Base-by-base conservation (phyloP, 64 coral and sea anemone genomes). In the Astreopora myriophthalma region DNA sequence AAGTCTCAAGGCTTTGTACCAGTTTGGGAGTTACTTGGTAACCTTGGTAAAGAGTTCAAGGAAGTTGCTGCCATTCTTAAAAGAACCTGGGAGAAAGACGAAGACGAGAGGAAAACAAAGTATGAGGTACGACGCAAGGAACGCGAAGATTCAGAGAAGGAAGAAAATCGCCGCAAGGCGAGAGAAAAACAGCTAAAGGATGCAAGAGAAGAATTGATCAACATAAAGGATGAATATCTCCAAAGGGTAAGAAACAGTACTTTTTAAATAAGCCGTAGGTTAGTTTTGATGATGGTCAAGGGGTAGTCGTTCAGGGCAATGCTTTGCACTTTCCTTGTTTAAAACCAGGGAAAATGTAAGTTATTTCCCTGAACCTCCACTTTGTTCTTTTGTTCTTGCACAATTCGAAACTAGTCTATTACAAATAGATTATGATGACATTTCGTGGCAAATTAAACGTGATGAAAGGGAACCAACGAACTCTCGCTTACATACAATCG, bases 21-120 rank as follows among this genome's bases (percentile, higher is more conserved):
- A 28, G 66, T 86, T 28, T 86, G 84, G 84, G 84, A 86, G 25
- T 8, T 86, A 34, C 11, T 86, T 10, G 37, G 14, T 1, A 23
- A 71, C 13, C 62, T 69, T 29, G 64, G 83, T 1, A 12, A n/a
- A 14, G 65, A 48, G 5, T 86, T 16, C 12, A 14, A 86, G 28
- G 32, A 69, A n/a, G 83, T 63, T 70, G 83, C 83, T 10, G 14
- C 34, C 16, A 64, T 69, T 36, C 22, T 86, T 12, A 3, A 71
- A 86, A 10, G 6, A 29, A 71, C 66, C 0, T 71, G 84, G 84
- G 5, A 38, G 14, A 29, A 38, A 61, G 55, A 61, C n/a, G 52
- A 57, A 64, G 22, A 57, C 24, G 36, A 34, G 62, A 34, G 51
- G 13, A 55, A 55, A 55, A 19, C 10, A 19, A 55, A 55, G 51